These are phyloP conservation scores for Trochalopteron elliotii DNA, from an alignment of 2,113 vertebrate genomes.

Conservation along the genomic window DNA sequence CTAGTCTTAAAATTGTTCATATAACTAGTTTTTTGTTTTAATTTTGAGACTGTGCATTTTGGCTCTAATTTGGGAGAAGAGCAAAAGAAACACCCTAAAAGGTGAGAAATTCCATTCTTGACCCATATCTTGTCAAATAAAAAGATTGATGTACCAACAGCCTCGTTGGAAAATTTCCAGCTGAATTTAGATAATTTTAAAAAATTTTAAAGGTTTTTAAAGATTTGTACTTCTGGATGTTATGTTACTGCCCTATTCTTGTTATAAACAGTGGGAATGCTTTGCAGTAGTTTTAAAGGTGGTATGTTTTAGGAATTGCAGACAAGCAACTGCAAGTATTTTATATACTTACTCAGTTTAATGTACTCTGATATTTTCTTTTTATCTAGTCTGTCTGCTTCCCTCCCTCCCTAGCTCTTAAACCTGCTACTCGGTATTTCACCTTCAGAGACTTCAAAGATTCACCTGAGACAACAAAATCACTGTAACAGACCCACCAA, in stretches of 20 bases:
- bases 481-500: not conserved
- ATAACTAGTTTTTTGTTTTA: not conserved
- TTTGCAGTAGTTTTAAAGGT: not conserved
- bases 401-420: slow-evolving; percentile 19
- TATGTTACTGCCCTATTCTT: not conserved
- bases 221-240: not conserved
- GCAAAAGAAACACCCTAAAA: not conserved
- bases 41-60: not conserved
- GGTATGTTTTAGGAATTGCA: not conserved
- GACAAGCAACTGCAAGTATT: not conserved
- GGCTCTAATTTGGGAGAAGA: not conserved
- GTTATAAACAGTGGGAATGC: not conserved
- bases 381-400: slow-evolving; percentile 36
- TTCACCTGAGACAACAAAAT: slow-evolving; percentile 39
- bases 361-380: slow-evolving; percentile 28
- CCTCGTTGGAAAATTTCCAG: not conserved
- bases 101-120: not conserved
- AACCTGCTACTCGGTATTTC: slow-evolving; percentile 46
- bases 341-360: slow-evolving; percentile 21
- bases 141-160: not conserved
- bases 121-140: not conserved
- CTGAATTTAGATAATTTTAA: not conserved
- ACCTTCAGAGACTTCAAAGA: slow-evolving; percentile 12
- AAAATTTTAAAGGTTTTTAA: not conserved
- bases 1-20: not conserved